Conservation (phyloP, 2,797 vertebrate species). For the Nannoperca australis region DNA sequence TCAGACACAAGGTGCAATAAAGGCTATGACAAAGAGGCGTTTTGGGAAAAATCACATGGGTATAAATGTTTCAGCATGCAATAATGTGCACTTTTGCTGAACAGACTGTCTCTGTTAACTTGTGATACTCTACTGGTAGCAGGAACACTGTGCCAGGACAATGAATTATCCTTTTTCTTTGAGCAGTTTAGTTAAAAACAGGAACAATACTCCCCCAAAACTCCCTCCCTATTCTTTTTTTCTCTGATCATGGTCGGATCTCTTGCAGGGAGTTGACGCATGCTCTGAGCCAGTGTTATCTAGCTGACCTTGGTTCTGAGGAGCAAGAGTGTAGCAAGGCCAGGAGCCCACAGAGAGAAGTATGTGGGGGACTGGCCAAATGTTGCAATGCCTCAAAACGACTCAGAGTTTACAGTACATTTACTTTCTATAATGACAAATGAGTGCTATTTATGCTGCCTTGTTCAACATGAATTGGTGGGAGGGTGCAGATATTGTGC, state of each 20-base stretch:
- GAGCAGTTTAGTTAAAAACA: constrained; percentile 38
- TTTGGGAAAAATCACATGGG: constrained; percentile 34
- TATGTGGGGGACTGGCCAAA: constrained; percentile 54
- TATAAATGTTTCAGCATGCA: constrained; percentile 29
- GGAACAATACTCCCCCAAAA: constrained; percentile 25
- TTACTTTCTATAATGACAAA: constrained; percentile 38
- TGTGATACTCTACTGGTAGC: constrained; percentile 8
- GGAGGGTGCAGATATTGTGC: constrained; percentile 9
- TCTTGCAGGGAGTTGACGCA: constrained; percentile 51
- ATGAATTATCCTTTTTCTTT: constrained; percentile 37
- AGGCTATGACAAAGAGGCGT: constrained; percentile 42
- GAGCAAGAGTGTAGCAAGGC: constrained; percentile 52
- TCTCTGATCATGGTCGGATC: constrained; percentile 54
- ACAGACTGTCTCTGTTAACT: constrained; percentile 2
- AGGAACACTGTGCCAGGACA: constrained; percentile 10
- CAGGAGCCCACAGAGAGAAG: constrained; percentile 62
- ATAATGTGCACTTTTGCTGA: constrained; percentile 9
- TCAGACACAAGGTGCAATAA: constrained; percentile 53
- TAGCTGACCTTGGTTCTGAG: constrained; percentile 67
- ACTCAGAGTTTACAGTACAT: constrained; percentile 42
- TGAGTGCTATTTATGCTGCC: constrained; percentile 21
- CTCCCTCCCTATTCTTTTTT: constrained; percentile 32
- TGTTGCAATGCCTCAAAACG: constrained; percentile 49
- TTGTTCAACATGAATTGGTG: constrained; percentile 32
- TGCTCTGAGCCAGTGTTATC: constrained; percentile 60